Conservation (phyloP, 2,888 invertebrate species). For the Macaria liturata region DNA sequence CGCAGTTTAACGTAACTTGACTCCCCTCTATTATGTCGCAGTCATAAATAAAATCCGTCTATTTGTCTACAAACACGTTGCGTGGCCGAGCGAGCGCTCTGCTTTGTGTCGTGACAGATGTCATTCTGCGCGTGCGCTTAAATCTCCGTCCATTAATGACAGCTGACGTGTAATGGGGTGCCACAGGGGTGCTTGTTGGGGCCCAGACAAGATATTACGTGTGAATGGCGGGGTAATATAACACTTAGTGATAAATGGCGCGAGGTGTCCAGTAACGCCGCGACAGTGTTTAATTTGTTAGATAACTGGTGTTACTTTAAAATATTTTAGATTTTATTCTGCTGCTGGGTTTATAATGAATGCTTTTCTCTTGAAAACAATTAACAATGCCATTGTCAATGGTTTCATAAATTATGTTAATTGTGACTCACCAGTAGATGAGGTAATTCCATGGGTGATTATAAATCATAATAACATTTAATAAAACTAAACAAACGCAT, state of each 20-base stretch:
- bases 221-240: slow-evolving; percentile 2
- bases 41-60: slow-evolving; percentile 23
- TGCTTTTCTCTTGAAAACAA: too few species aligned
- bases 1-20: slow-evolving; percentile 15
- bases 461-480: too few species aligned
- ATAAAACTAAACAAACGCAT: too few species aligned
- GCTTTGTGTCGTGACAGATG: slow-evolving; percentile 16
- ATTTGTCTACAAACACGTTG: slow-evolving; percentile 37
- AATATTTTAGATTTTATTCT: too few species aligned
- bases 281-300: background rate
- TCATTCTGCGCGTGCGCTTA: slow-evolving; percentile 26
- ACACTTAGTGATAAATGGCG: background rate
- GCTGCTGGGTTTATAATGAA: too few species aligned
- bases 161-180: slow-evolving; percentile 17
- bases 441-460: too few species aligned
- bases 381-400: too few species aligned
- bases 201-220: background rate
- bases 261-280: too few species aligned
- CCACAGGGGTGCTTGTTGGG: slow-evolving; percentile 11
- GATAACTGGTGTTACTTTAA: too few species aligned
- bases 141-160: slow-evolving; percentile 23
- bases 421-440: too few species aligned
- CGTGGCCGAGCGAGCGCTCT: background rate
- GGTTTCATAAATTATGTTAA: too few species aligned
- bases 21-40: slow-evolving; percentile 22